phyloP scores from a whole-genome alignment of 2,888 invertebrate species.

The Drymonia ruficornis region DNA sequence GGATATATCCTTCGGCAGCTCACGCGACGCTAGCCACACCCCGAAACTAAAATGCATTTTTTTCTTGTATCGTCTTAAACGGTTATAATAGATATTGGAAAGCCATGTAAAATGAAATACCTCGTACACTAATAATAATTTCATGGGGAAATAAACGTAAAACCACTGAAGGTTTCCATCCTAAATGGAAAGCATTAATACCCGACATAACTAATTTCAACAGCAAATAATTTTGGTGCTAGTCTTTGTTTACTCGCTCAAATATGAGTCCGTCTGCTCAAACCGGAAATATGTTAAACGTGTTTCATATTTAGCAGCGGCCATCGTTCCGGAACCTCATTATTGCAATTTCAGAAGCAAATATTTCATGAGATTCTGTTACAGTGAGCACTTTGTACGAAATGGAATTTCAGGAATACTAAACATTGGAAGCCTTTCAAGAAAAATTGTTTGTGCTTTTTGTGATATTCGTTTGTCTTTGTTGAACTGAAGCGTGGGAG shows the following conservation, averaged over 20 bases:
- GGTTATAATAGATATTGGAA: too few relatives aligned
- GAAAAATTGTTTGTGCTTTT: slow-evolving; percentile 15
- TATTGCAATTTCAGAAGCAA: slow-evolving; percentile 15
- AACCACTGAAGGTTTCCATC: background rate
- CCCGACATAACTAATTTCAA: slow-evolving; percentile 8
- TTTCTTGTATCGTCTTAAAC: too few relatives aligned
- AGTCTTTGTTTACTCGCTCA: background rate
- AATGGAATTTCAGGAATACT: slow-evolving; percentile 21
- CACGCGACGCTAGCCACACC: too few relatives aligned
- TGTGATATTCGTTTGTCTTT: slow-evolving; percentile 1
- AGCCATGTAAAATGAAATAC: too few relatives aligned
- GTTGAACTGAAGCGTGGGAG: background rate
- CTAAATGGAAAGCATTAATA: slow-evolving; percentile 4
- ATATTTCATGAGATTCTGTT: slow-evolving; percentile 20
- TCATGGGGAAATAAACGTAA: too few relatives aligned
- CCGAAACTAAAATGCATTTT: too few relatives aligned
- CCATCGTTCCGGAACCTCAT: slow-evolving; percentile 12
- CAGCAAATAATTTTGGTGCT: slow-evolving; percentile 5
- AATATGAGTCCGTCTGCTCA: background rate
- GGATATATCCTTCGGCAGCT: too few relatives aligned
- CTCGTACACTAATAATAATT: too few relatives aligned
- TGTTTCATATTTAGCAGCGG: slow-evolving; percentile 2
- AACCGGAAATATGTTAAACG: slow-evolving; percentile 2
- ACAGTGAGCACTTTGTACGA: slow-evolving; percentile 15
- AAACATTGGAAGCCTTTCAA: slow-evolving; percentile 20